Evolutionary conservation across 2,888 invertebrate species (phyloP).

Genomic region (Julus scanicus): DNA sequence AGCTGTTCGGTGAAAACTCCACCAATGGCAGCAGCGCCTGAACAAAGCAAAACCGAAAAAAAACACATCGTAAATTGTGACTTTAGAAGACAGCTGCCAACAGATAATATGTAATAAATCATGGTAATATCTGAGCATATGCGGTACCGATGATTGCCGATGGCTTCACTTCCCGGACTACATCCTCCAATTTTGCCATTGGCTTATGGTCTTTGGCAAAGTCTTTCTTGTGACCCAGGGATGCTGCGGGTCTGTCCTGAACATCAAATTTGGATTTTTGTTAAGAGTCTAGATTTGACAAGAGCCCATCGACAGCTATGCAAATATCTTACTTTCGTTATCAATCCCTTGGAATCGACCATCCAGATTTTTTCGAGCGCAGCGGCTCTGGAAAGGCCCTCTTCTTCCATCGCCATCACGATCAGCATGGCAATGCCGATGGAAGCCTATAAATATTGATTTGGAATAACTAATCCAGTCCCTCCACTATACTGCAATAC

Average conservation of each 20-base stretch:
- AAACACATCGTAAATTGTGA: too few relatives aligned
- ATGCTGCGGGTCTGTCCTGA: constrained; percentile 80
- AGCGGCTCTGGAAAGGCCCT: constrained; percentile 79
- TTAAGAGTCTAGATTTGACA: not conserved
- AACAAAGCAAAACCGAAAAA: not conserved
- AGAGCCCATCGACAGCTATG: not conserved
- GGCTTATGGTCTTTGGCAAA: constrained; percentile 85
- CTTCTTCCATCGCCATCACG: constrained; percentile 90
- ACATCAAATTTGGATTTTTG: constrained; percentile 28
- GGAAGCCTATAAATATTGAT: constrained; percentile 74
- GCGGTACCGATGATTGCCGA: constrained; percentile 87
- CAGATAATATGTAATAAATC: too few relatives aligned
- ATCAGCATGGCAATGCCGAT: constrained; percentile 93
- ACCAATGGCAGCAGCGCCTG: constrained; percentile 91
- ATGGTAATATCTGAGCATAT: not conserved
- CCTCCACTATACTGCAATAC: not conserved
- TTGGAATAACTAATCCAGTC: not conserved
- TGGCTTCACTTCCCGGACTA: constrained; percentile 84
- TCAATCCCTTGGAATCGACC: constrained; percentile 95
- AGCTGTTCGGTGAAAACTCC: constrained; percentile 94
- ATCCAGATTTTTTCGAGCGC: constrained; percentile 89
- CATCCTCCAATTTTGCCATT: constrained; percentile 81
- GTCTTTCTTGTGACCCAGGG: constrained; percentile 78
- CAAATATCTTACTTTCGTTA: constrained; percentile 74
- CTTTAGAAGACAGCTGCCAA: too few relatives aligned